These are phyloP conservation scores for Leptoteleia sp. DNA, from an alignment of 1,140 invertebrate species.

Conservation along the genomic window DNA sequence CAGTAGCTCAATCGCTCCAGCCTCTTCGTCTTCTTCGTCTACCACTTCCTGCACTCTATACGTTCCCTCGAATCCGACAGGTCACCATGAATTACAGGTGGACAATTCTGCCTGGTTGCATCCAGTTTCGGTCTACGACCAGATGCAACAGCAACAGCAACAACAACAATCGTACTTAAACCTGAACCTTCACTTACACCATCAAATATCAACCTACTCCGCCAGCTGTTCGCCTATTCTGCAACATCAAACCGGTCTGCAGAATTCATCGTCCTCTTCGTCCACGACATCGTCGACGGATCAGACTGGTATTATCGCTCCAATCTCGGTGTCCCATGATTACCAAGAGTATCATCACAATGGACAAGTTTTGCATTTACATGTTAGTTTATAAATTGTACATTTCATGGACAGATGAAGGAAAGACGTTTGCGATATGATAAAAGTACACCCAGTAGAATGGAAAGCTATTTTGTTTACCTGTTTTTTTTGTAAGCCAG, in stretches of 20 bases:
- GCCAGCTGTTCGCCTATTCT: conserved; percentile 51
- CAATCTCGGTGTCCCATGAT: conserved; percentile 63
- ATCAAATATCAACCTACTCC: conserved; percentile 75
- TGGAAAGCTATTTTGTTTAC: no score
- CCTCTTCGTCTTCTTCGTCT: conserved; percentile 62
- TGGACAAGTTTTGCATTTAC: conserved; percentile 70
- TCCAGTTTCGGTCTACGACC: conserved; percentile 70
- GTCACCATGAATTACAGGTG: conserved; percentile 71
- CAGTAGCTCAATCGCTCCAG: conserved; percentile 48
- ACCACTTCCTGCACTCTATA: conserved; percentile 75
- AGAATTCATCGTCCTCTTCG: conserved; percentile 61
- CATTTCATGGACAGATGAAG: no score
- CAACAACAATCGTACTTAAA: conserved; percentile 79
- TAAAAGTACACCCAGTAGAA: no score
- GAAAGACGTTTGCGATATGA: no score
- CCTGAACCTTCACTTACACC: conserved; percentile 78
- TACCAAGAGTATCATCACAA: conserved; percentile 67
- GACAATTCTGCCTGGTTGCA: conserved; percentile 77
- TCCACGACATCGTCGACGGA: conserved; percentile 51
- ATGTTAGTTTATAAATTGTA: conserved; percentile 47
- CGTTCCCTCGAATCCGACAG: conserved; percentile 70
- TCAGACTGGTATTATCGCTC: conserved; percentile 52
- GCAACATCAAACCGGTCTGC: conserved; percentile 67
- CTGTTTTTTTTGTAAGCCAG: no score
- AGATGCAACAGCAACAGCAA: conserved; percentile 74